A percentile compares a stretch with the other conserved stretches of the same genome.
Evolutionary conservation across 53 echinoderm and acorn worm genomes (phyloP).

Genomic region (Henricia sp.): DNA sequence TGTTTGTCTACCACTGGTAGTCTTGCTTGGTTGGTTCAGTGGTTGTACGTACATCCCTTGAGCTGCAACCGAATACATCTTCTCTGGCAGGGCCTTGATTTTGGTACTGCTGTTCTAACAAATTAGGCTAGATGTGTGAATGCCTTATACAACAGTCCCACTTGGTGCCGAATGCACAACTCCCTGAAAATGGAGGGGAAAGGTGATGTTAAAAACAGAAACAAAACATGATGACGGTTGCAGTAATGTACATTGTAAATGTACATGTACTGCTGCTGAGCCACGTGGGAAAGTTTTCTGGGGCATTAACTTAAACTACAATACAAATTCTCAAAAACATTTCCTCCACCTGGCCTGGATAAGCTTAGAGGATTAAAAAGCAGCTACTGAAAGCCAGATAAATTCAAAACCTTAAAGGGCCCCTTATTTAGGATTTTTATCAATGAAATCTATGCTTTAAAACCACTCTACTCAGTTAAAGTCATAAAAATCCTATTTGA

Average conservation of each 20-base stretch:
- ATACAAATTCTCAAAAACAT: neutral
- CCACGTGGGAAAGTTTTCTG: neutral
- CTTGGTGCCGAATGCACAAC: slow-evolving; percentile 52
- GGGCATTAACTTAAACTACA: too few species aligned
- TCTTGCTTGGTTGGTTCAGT: neutral
- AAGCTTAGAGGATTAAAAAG: too few species aligned
- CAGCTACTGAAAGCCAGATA: too few species aligned
- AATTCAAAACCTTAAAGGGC: too few species aligned
- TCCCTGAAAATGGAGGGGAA: slow-evolving; percentile 1
- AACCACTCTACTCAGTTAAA: too few species aligned
- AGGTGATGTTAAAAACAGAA: neutral
- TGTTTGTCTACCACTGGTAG: neutral
- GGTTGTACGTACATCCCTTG: neutral
- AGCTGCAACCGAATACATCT: neutral
- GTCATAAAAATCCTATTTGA: too few species aligned
- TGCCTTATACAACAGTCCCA: slow-evolving; percentile 48
- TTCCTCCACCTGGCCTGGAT: too few species aligned
- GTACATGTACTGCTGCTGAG: neutral
- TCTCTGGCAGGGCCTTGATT: neutral
- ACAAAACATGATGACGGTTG: neutral
- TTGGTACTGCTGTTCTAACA: neutral
- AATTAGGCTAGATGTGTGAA: neutral
- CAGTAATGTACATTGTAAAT: neutral
- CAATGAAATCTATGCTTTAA: too few species aligned
- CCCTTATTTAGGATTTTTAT: too few species aligned